Evolutionary conservation across 2,888 invertebrate genomes (phyloP).

Genomic region (Cephus pulcher): DNA sequence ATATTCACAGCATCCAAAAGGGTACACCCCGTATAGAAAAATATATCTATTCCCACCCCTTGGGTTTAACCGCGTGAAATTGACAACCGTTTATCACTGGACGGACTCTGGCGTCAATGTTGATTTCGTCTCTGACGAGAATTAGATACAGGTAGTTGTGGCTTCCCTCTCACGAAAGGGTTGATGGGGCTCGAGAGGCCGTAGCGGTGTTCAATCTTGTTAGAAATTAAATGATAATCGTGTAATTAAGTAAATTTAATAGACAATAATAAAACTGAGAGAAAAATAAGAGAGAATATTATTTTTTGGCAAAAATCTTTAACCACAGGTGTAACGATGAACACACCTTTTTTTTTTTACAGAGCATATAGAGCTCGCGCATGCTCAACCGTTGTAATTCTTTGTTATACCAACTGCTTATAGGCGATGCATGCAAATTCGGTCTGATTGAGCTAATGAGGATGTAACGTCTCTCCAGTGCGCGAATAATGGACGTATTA

Average conservation of each 20-base stretch:
- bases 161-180: neutral
- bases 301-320: too few species aligned
- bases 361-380: neutral
- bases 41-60: neutral
- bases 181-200: constrained; percentile 41
- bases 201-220: constrained; percentile 50
- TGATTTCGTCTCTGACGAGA: neutral
- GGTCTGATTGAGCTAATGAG: constrained; percentile 48
- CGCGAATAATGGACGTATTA: neutral
- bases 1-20: neutral
- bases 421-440: constrained; percentile 47
- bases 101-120: neutral
- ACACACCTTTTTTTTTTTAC: too few species aligned
- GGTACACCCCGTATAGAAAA: neutral
- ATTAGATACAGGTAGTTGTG: neutral
- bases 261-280: neutral
- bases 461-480: constrained; percentile 40
- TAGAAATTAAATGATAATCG: constrained; percentile 46
- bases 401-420: constrained; percentile 10
- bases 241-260: constrained; percentile 9
- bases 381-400: neutral
- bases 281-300: too few species aligned
- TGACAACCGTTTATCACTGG: neutral
- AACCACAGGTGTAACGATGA: too few species aligned
- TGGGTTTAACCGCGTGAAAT: neutral